Conservation (phyloP, 53 echinoderm and acorn worm species). For the Henricia sp. region DNA sequence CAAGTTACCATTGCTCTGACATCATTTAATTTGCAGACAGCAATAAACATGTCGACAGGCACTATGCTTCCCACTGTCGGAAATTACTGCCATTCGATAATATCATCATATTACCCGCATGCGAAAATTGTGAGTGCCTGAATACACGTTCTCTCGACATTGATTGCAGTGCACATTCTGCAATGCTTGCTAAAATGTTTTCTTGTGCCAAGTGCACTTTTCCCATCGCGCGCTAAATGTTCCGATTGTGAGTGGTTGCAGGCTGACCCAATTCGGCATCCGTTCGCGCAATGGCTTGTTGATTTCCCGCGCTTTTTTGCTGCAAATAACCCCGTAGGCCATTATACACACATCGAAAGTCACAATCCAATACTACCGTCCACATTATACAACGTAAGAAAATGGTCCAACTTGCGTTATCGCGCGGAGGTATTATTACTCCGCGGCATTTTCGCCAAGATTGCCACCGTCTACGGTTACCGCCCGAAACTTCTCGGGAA, state of each 20-base stretch:
- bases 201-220: not conserved
- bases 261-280: conserved; percentile 1
- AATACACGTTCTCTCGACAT: no score
- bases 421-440: no score
- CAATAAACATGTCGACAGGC: no score
- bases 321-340: not conserved
- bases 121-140: no score
- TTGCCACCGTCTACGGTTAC: conserved; percentile 1
- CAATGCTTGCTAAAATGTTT: not conserved
- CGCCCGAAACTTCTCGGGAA: not conserved
- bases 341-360: not conserved
- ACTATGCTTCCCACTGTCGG: no score
- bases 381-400: not conserved
- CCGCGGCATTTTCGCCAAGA: not conserved
- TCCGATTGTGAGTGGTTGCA: not conserved
- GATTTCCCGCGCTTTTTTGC: not conserved
- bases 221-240: conserved; percentile 4
- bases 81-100: no score
- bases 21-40: no score
- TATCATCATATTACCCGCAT: no score
- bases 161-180: no score
- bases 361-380: not conserved
- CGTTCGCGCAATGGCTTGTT: conserved; percentile 1
- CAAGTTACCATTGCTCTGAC: no score
- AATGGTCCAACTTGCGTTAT: not conserved